A percentile compares a stretch with the other conserved stretches of the same genome.
These are phyloP conservation scores for Belgica antarctica DNA, from an alignment of 2,888 invertebrate genomes.

Conservation along the genomic window DNA sequence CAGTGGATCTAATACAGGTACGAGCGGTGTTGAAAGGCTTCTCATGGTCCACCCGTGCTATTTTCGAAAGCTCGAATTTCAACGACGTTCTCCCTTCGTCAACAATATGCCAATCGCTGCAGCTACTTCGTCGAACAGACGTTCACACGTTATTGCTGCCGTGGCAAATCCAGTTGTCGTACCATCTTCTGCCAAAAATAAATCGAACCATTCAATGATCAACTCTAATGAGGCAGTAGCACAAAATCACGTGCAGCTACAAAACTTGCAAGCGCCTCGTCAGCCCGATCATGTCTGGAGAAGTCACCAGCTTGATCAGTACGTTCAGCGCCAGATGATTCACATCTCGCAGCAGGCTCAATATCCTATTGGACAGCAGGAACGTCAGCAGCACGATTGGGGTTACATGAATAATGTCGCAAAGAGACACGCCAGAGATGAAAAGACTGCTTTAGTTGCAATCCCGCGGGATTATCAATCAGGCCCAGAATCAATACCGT, in stretches of 20 bases:
- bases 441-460: conserved; percentile 55
- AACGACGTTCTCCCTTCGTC: conserved; percentile 59
- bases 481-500: conserved; percentile 52
- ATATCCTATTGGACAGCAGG: conserved; percentile 50
- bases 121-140: conserved; percentile 35
- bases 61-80: conserved; percentile 81
- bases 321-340: conserved; percentile 51
- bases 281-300: too few relatives aligned
- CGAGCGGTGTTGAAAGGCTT: conserved; percentile 67
- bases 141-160: not conserved
- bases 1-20: conserved; percentile 57
- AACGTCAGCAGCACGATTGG: conserved; percentile 50
- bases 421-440: conserved; percentile 49
- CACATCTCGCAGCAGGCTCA: conserved; percentile 54
- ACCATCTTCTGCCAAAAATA: conserved; percentile 50
- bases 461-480: conserved; percentile 57
- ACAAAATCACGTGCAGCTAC: conserved; percentile 46
- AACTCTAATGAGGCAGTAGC: conserved; percentile 48
- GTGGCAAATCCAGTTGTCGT: conserved; percentile 49
- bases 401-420: conserved; percentile 44
- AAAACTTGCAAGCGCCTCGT: conserved; percentile 50
- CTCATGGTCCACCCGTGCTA: conserved; percentile 89
- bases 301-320: conserved; percentile 50
- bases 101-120: conserved; percentile 45
- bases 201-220: conserved; percentile 52